These are phyloP conservation scores for Leiothrix lutea DNA, from an alignment of 2,113 vertebrate species.

Conservation along the genomic window DNA sequence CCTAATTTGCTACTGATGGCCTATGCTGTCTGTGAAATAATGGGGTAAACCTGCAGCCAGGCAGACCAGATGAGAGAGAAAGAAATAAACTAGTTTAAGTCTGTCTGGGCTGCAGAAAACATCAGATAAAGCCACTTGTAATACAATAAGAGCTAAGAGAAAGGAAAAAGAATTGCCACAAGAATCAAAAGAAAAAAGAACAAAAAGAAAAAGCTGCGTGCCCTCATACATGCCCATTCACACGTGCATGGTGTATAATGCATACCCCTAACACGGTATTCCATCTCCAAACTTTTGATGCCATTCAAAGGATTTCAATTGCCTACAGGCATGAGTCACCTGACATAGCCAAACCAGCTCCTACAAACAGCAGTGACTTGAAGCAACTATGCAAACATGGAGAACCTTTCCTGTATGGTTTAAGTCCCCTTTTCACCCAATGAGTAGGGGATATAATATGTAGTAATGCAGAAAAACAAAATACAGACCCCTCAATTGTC, in stretches of 20 bases:
- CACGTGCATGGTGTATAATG: fast-evolving
- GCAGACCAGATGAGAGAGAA: background rate
- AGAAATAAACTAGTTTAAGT: background rate
- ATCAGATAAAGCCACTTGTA: background rate
- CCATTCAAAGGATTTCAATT: background rate
- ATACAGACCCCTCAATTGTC: background rate
- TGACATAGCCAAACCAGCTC: background rate
- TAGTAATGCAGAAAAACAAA: background rate
- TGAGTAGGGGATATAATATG: fast-evolving
- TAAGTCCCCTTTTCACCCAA: background rate
- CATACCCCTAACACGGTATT: background rate
- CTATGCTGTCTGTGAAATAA: background rate
- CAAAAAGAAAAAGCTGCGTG: background rate
- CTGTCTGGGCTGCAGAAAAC: background rate
- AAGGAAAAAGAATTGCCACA: background rate
- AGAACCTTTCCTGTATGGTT: background rate
- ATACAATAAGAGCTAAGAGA: background rate
- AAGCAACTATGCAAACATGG: background rate
- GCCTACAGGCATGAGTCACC: background rate
- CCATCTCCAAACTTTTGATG: background rate
- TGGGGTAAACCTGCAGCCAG: background rate
- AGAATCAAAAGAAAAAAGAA: background rate
- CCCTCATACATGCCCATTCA: background rate
- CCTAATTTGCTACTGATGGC: background rate
- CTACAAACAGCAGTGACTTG: background rate